phyloP scores from a whole-genome alignment of 2,888 invertebrate species.

The Subacronicta megacephala region DNA sequence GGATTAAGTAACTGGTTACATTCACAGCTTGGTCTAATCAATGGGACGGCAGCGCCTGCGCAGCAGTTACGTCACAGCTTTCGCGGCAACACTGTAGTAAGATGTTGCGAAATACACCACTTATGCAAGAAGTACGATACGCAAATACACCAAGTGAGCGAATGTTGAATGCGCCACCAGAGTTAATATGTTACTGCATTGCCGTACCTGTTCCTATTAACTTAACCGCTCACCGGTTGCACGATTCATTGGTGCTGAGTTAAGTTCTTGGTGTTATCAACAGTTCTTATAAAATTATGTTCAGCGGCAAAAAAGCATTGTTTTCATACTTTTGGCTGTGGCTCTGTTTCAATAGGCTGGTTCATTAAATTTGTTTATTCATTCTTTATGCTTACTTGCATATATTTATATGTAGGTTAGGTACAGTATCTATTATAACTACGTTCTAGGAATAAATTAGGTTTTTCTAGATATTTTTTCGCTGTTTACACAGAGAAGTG shows the following conservation, averaged over 20 bases:
- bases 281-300: too few species aligned
- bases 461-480: too few species aligned
- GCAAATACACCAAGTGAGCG: constrained; percentile 72
- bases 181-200: constrained; percentile 56
- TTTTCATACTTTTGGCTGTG: constrained; percentile 6
- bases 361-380: not conserved
- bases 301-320: not conserved
- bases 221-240: not conserved
- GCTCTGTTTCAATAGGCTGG: not conserved
- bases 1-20: constrained; percentile 81
- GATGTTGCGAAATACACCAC: constrained; percentile 80
- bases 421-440: too few species aligned
- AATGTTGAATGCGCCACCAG: constrained; percentile 62
- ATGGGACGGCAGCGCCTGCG: constrained; percentile 74
- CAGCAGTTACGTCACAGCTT: constrained; percentile 83
- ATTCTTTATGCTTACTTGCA: too few species aligned
- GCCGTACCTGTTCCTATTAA: constrained; percentile 16
- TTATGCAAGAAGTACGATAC: constrained; percentile 82
- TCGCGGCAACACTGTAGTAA: constrained; percentile 77
- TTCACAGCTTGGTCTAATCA: constrained; percentile 82
- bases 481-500: too few species aligned
- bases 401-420: too few species aligned
- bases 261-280: constrained; percentile 23
- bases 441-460: too few species aligned
- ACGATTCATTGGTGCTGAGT: constrained; percentile 18